Base-by-base conservation (phyloP, 2,888 invertebrate species). In the Psococerastis gibbosa region DNA sequence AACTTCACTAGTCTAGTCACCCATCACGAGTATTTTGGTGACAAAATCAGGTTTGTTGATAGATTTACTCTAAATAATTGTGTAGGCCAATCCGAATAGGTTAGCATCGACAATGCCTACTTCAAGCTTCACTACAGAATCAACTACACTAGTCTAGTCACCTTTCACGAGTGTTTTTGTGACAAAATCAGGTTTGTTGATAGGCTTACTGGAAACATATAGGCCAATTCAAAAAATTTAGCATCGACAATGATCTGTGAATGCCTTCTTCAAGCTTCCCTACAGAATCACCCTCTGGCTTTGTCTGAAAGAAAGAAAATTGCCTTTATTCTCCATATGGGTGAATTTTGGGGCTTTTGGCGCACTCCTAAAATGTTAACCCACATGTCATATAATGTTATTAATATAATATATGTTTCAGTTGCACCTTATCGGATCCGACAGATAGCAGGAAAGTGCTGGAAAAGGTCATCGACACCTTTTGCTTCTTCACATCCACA, bases 1-100 rank as follows among this genome's bases (percentile, higher is more conserved):
- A 55, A 55, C 11, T 27, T 27, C 27, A 27, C 27, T 33, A 54
- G 62, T 43, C 55, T 65, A 41, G 60, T 65, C 42, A 58, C 60
- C 46, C 57, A 60, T 23, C 45, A 45, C 1, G 49, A 52, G 27
- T 52, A 50, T 35, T 22, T 51, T 34, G 52, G 53, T 8, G 48
- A 53, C 13, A 54, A 53, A n/a, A 55, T 55, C 41, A 47, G 49
- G 35, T 55, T 54, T 11, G 27, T 27, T 11, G 11, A 11, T 27
- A 27, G n/a, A n/a, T n/a, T n/a, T n/a, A n/a, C n/a, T n/a, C n/a
- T n/a, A n/a, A n/a, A n/a, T n/a, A n/a, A n/a, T n/a, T n/a, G n/a
- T n/a, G n/a, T n/a, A n/a, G n/a, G n/a, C 13, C 55, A 55, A 47
- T 46, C 55, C 15, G 46, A 57, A 43, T 54, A 55, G 43, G 49